These are phyloP conservation scores for Acrossocheilus wenchowensis DNA, from an alignment of 2,797 vertebrate genomes.

Conservation along the genomic window DNA sequence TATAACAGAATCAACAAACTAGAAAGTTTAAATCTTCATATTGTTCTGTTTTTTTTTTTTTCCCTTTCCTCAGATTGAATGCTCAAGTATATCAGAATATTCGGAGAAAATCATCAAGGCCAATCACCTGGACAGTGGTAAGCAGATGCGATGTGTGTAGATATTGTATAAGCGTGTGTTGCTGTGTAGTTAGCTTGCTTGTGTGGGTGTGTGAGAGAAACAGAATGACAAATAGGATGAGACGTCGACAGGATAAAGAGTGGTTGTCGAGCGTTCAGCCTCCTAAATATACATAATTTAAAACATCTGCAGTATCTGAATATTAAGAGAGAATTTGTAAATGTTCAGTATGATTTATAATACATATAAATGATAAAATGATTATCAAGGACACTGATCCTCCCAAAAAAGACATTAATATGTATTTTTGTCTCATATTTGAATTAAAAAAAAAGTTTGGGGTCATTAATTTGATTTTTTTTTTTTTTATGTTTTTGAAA, in stretches of 20 bases:
- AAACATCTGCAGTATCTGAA: constrained; percentile 15
- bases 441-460: neutral
- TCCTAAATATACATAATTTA: neutral
- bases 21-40: neutral
- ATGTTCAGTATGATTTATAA: neutral
- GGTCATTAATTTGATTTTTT: neutral
- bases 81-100: constrained; percentile 98
- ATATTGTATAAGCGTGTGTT: neutral
- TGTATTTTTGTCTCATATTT: neutral
- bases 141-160: constrained; percentile 63
- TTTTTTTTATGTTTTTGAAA: neutral
- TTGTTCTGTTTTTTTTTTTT: constrained; percentile 35
- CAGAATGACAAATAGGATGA: constrained; percentile 6
- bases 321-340: constrained; percentile 4
- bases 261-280: neutral
- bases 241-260: neutral
- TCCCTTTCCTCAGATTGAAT: constrained; percentile 87
- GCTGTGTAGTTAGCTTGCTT: neutral
- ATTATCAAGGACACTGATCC: neutral
- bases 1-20: neutral
- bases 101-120: constrained; percentile 99
- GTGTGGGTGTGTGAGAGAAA: constrained; percentile 17
- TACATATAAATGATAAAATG: neutral
- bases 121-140: constrained; percentile 96
- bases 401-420: neutral